Percentiles rank a stretch among this genome's conserved stretches.
Conservation (phyloP, 92 coral and sea anemone genomes). For the Siderastrea siderea region DNA sequence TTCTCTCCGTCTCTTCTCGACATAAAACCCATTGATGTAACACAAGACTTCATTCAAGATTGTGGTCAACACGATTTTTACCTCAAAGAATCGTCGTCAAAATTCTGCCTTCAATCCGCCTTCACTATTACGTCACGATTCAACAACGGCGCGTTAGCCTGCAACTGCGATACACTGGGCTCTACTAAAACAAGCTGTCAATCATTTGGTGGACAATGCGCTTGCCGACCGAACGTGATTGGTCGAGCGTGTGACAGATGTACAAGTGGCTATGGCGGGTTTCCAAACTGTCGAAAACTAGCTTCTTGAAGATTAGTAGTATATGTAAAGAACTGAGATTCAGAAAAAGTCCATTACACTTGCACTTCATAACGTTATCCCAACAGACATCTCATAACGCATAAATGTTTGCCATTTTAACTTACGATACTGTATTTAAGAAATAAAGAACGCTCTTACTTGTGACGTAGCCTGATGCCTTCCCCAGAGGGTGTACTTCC, state of each 20-base stretch:
- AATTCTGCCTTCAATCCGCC: slow-evolving; percentile 83
- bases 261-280: slow-evolving; percentile 87
- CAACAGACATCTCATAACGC: not conserved
- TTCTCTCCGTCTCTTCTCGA: slow-evolving; percentile 79
- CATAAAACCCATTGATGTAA: slow-evolving; percentile 83
- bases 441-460: too few relatives aligned
- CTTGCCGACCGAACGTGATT: slow-evolving; percentile 86
- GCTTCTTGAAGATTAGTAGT: not conserved
- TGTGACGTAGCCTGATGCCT: too few relatives aligned
- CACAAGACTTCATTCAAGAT: slow-evolving; percentile 78
- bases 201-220: slow-evolving; percentile 95
- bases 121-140: slow-evolving; percentile 85
- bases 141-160: slow-evolving; percentile 80
- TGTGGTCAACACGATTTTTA: slow-evolving; percentile 78
- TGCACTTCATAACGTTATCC: not conserved
- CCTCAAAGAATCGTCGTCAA: slow-evolving; percentile 80
- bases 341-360: not conserved
- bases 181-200: slow-evolving; percentile 77
- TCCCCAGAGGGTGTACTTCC: too few relatives aligned
- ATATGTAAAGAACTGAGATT: too few relatives aligned
- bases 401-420: not conserved
- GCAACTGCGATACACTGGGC: slow-evolving; percentile 88
- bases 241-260: slow-evolving; percentile 95
- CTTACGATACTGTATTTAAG: too few relatives aligned
- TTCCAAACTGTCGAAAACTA: slow-evolving; percentile 74